A percentile compares a stretch with the other conserved stretches of the same genome.
These are phyloP conservation scores for Raphicerus campestris DNA, from an alignment of 2,113 vertebrate species.

Conservation along the genomic window DNA sequence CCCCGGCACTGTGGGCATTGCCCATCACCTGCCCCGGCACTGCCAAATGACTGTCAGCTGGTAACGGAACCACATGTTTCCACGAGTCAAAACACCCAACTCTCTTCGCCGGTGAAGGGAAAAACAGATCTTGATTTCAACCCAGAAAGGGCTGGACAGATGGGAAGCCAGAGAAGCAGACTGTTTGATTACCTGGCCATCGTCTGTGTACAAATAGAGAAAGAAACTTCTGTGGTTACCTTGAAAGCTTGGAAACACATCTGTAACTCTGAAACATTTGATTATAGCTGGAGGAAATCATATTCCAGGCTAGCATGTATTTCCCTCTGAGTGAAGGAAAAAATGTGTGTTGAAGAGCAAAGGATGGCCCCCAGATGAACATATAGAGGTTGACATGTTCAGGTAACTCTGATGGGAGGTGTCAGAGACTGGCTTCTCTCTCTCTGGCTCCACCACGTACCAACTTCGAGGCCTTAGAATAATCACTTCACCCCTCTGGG, in stretches of 20 bases:
- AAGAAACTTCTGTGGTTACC: neutral
- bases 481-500: neutral
- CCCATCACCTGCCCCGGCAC: neutral
- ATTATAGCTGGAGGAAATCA: neutral
- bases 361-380: neutral
- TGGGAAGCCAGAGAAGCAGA: neutral
- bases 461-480: neutral
- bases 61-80: neutral
- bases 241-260: neutral
- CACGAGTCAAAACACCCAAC: neutral
- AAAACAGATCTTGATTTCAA: neutral
- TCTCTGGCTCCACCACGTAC: neutral
- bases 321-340: neutral
- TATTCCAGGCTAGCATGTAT: fast-evolving
- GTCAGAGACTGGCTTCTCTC: neutral
- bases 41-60: neutral
- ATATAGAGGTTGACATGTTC: fast-evolving
- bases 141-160: neutral
- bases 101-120: neutral
- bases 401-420: neutral
- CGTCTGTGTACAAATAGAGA: fast-evolving
- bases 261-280: neutral
- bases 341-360: fast-evolving
- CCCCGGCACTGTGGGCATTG: neutral
- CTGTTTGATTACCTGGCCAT: fast-evolving